Evolutionary conservation across 2,888 invertebrate species (phyloP), one percentile per base, ranked within the genome.

Genomic region (Plagodis dolabraria): DNA sequence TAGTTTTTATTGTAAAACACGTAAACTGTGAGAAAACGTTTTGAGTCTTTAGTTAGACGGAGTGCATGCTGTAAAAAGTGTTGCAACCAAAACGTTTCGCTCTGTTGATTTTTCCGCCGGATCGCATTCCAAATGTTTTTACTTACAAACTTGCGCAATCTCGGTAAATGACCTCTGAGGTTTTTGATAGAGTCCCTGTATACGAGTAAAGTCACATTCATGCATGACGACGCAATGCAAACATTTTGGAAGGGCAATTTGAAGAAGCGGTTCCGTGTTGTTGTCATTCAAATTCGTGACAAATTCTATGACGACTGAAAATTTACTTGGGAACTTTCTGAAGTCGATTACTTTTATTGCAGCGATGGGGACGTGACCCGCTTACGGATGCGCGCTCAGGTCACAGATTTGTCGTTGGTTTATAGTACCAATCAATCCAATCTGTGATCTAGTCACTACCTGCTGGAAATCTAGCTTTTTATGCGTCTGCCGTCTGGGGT

Each of bases 401-500:
- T 86, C 85, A 85, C 82, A 80, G 82, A 79, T 82, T 77, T 84
- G 81, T 83, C 82, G 82, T 81, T 84, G 87, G 84, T 87, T 87
- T 87, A 85, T 86, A 85, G 84, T 82, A 86, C 89, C 85, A 90
- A 92, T 92, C 92, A 91, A 92, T 92, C 86, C 85, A 77, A 89
- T 89, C 91, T 86, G 70, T 63, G 80, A 89, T 91, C 87, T 87
- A 86, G 88, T 82, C 86, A 85, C 83, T 84, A 76, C 82, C 76
- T 87, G 87, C 82, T 87, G 78, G 80, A 87, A 86, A 86, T 89
- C 79, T 89, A 82, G 87, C 85, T 92, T 92, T 92, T 92, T 92
- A 90, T 91, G 85, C 86, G 91, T 91, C 91, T 91, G 86, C 82
- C 79, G 80, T 78, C 70, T 72, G 83, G 78, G 92, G 91, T 92